phyloP scores from a whole-genome alignment of 2,797 vertebrate species.

The Oceanodroma leucorhoa region DNA sequence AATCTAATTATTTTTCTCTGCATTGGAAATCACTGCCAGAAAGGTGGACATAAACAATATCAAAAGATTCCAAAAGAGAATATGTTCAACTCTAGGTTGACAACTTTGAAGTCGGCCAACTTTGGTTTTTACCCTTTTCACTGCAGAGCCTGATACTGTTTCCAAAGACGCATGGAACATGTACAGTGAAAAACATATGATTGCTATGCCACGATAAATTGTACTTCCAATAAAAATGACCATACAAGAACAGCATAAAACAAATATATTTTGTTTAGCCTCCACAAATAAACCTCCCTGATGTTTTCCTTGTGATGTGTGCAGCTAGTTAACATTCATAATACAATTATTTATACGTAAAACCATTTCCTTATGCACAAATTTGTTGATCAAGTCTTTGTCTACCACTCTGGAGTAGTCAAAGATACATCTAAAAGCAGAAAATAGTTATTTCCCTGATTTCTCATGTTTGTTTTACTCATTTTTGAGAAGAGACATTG shows the following conservation, averaged over 20 bases:
- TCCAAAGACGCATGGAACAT: not conserved
- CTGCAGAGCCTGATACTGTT: not conserved
- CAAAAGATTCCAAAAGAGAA: not conserved
- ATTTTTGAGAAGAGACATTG: not conserved
- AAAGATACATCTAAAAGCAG: not conserved
- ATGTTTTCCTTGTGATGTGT: not conserved
- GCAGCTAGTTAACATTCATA: not conserved
- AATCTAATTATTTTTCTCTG: not conserved
- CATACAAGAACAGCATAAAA: not conserved
- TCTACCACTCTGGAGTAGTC: not conserved
- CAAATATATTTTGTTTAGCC: not conserved
- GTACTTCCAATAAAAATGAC: not conserved
- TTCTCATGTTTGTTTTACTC: not conserved
- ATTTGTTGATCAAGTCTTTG: not conserved
- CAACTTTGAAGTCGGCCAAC: not conserved
- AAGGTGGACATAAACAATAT: not conserved
- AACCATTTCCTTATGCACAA: not conserved
- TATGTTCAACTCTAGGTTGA: not conserved
- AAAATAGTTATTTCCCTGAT: not conserved
- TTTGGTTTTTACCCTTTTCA: not conserved
- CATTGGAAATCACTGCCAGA: not conserved
- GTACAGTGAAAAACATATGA: not conserved
- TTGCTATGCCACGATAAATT: not conserved
- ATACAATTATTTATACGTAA: not conserved
- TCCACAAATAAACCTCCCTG: not conserved